Evolutionary conservation across 1,140 invertebrate species (phyloP).

Genomic region (Sogatella furcifera): DNA sequence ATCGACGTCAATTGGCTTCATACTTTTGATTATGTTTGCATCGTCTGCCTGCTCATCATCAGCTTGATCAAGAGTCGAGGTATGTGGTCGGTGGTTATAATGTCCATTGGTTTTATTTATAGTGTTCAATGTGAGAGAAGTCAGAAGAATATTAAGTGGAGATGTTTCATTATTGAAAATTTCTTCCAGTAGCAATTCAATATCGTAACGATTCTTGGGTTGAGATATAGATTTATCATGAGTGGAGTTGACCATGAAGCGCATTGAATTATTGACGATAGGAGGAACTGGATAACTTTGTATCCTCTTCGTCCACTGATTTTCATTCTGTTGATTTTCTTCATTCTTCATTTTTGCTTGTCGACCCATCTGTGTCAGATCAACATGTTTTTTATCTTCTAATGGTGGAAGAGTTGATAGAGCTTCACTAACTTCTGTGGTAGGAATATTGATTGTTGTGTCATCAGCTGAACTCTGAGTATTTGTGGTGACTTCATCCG

Average conservation of each 20-base stretch:
- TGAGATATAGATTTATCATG: not conserved
- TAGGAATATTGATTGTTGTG: not conserved
- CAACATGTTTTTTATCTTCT: no score
- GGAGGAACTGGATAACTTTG: no score
- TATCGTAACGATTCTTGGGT: slow-evolving; percentile 1
- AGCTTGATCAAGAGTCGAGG: not conserved
- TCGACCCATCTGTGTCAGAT: no score
- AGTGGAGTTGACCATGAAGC: not conserved
- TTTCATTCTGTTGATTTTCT: no score
- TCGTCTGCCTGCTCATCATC: not conserved
- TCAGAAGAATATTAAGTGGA: not conserved
- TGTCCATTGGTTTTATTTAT: not conserved
- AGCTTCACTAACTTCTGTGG: not conserved
- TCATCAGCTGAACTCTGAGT: not conserved
- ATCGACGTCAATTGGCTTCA: slow-evolving; percentile 11
- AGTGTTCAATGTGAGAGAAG: not conserved
- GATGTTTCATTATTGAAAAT: slow-evolving; percentile 12
- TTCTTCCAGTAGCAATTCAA: slow-evolving; percentile 15
- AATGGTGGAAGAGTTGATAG: no score
- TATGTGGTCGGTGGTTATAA: not conserved
- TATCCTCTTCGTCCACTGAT: no score
- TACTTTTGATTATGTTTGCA: slow-evolving; percentile 5
- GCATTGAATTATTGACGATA: no score
- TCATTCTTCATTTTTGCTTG: no score
- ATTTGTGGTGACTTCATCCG: slow-evolving; percentile 1